Base-by-base conservation (phyloP, 2,888 invertebrate genomes). In the Scaptomyza caliginosa region DNA sequence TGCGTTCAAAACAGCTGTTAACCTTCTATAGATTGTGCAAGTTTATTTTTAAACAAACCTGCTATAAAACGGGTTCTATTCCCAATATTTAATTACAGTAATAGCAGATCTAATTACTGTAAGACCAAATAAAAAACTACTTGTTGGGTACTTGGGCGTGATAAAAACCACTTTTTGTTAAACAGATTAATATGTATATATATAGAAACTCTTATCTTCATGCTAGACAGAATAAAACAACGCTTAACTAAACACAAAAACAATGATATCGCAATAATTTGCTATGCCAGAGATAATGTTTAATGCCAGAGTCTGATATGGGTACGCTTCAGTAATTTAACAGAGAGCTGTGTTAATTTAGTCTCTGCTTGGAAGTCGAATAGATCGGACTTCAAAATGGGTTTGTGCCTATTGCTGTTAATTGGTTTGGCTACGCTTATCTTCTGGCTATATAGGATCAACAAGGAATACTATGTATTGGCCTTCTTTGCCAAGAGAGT, bases 401-500 rank as follows among this genome's bases (percentile, higher is more conserved):
- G 2, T 4, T n/a, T 74, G 13, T 19, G 11, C 3, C 30, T 79
- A 7, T 34, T 71, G 38, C n/a, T 79, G 13, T 10, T 77, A 0
- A 43, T 77, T 5, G 77, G 40, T 0, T 1, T 74, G 3, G 54
- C 42, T 3, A 54, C 62, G 3, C 21, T 84, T 2, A 2, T 67
- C 4, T 46, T 57, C 46, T 83, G 84, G 81, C 67, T 86, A 4
- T 64, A 68, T 23, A 59, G 51, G 7, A 2, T 77, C 4, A 84
- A 86, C 39, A 86, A 75, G 54, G 67, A 77, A 3, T 83, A 77
- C 28, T 58, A 52, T 40, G 63, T 84, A 2, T 38, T 84, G 21
- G 34, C 84, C 0, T 73, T 83, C 30, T 84, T 84, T 39, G 39
- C 81, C 1, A 48, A 59, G 7, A 74, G 88, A n/a, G n/a, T 88